Evolutionary conservation across 2,113 vertebrate species (phyloP).

Genomic region (Rhagologus leucostigma): DNA sequence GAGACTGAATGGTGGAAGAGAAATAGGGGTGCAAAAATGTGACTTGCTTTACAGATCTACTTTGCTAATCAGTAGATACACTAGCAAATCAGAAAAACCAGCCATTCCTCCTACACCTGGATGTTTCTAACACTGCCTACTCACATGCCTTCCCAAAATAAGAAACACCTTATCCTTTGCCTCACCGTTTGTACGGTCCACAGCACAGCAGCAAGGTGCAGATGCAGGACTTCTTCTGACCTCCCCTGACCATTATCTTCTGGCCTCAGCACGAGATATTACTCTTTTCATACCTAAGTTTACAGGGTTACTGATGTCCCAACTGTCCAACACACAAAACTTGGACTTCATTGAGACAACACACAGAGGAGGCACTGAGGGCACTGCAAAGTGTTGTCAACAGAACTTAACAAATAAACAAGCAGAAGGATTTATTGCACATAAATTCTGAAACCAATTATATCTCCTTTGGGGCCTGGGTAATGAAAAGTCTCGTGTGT

Average conservation of each 20-base stretch:
- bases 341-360: neutral
- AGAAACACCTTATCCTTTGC: neutral
- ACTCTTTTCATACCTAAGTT: neutral
- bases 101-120: neutral
- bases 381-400: neutral
- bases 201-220: neutral
- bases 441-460: constrained; percentile 15
- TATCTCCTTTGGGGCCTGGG: neutral
- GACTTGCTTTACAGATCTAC: neutral
- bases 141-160: neutral
- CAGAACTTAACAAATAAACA: neutral
- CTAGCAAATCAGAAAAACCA: neutral
- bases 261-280: neutral
- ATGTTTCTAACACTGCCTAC: neutral
- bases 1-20: neutral
- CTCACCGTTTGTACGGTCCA: neutral
- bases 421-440: neutral
- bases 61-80: neutral
- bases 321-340: neutral
- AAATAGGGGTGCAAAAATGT: neutral
- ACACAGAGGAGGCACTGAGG: neutral
- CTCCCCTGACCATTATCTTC: neutral
- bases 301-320: neutral
- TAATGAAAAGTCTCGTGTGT: neutral
- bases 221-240: neutral